These are phyloP conservation scores for Cataglyphis altisquamis DNA, from an alignment of 2,888 invertebrate species.

Conservation along the genomic window DNA sequence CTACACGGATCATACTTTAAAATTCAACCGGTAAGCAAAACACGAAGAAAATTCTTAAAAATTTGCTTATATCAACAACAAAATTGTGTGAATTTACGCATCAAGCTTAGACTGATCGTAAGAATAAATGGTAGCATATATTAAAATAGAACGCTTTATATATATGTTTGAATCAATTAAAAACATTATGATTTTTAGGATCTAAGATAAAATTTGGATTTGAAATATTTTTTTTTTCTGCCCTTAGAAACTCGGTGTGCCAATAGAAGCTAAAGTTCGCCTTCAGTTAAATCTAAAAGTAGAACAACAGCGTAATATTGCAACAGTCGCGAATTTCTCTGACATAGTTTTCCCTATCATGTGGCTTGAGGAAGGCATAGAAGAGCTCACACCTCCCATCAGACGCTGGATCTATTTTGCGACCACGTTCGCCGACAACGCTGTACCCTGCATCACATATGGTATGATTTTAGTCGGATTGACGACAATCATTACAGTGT, in stretches of 20 bases:
- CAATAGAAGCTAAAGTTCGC: conserved; percentile 93
- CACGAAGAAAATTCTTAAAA: background rate
- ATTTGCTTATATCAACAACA: background rate
- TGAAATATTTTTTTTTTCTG: background rate
- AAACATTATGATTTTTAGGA: background rate
- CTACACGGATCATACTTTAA: conserved; percentile 93
- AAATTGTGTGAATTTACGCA: background rate
- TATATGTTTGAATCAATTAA: background rate
- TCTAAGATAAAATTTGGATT: conserved; percentile 11
- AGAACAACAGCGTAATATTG: conserved; percentile 91
- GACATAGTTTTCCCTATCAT: conserved; percentile 94
- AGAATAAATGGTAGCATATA: background rate
- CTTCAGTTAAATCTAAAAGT: conserved; percentile 94
- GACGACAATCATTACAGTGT: conserved; percentile 89
- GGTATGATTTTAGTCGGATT: conserved; percentile 91
- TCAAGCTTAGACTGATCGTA: background rate
- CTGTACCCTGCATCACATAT: conserved; percentile 91
- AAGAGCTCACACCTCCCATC: conserved; percentile 93
- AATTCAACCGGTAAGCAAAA: conserved; percentile 92
- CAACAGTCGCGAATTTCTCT: conserved; percentile 92
- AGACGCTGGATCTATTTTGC: conserved; percentile 93
- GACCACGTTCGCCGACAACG: conserved; percentile 92
- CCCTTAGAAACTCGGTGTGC: conserved; percentile 93
- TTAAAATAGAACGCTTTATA: background rate
- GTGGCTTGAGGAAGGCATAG: conserved; percentile 96